Percentiles rank a stretch among this genome's conserved stretches.
Conservation (phyloP, 2,113 vertebrate genomes). For the Aegithalos caudatus region DNA sequence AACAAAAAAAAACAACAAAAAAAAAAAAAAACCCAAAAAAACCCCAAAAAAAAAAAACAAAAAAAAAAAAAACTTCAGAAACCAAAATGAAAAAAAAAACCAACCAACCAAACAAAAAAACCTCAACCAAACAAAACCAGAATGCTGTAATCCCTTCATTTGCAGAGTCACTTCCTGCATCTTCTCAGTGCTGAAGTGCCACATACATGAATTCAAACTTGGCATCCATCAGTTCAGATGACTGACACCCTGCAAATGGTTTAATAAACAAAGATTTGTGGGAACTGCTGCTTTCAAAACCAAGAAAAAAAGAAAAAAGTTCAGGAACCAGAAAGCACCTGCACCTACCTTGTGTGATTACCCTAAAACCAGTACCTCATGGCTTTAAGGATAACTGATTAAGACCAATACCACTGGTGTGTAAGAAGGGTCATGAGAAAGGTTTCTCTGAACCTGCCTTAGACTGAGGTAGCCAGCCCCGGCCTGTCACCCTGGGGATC, state of each 20-base stretch:
- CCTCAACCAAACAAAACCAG: background rate
- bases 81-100: background rate
- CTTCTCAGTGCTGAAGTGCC: too few species aligned
- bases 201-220: background rate
- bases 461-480: rapidly evolving
- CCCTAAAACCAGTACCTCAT: rapidly evolving
- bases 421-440: rapidly evolving
- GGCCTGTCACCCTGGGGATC: background rate
- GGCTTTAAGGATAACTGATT: too few species aligned
- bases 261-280: background rate
- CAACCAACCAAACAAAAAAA: background rate
- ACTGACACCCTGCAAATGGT: background rate
- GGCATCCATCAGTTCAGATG: rapidly evolving
- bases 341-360: rapidly evolving
- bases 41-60: too few species aligned
- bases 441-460: background rate
- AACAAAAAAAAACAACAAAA: background rate
- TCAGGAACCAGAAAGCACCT: background rate
- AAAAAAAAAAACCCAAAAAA: background rate
- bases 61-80: background rate
- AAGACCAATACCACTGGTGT: rapidly evolving
- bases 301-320: background rate
- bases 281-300: background rate
- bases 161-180: background rate
- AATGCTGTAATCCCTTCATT: background rate